phyloP scores from a whole-genome alignment of 2,888 invertebrate species.

The Drosophila kanekoi region DNA sequence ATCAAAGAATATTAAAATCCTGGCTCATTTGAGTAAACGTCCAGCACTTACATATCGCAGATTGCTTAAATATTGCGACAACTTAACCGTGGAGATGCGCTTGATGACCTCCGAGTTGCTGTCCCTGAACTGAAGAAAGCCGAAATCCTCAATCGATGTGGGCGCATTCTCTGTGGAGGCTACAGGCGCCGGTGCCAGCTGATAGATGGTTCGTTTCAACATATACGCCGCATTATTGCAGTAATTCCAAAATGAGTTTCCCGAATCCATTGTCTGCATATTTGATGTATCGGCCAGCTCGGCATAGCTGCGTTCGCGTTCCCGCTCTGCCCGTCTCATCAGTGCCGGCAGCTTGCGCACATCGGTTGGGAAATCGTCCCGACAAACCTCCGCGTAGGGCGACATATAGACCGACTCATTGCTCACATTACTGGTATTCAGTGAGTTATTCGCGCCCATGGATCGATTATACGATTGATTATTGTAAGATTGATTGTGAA shows the following conservation, averaged over 20 bases:
- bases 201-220: constrained; percentile 84
- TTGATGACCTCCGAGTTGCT: constrained; percentile 84
- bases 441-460: constrained; percentile 68
- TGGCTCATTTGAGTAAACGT: too few relatives aligned
- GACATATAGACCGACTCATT: constrained; percentile 80
- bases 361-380: constrained; percentile 86
- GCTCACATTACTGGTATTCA: constrained; percentile 77
- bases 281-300: constrained; percentile 73
- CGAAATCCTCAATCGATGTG: constrained; percentile 81
- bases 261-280: constrained; percentile 65
- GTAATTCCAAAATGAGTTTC: constrained; percentile 85
- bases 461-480: constrained; percentile 72
- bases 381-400: constrained; percentile 79
- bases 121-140: constrained; percentile 78
- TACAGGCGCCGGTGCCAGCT: constrained; percentile 82
- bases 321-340: constrained; percentile 65
- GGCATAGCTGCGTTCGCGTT: constrained; percentile 76
- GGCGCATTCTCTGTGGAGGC: constrained; percentile 81
- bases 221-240: constrained; percentile 84
- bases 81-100: constrained; percentile 86
- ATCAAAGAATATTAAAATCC: not conserved
- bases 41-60: constrained; percentile 88
- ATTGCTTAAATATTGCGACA: constrained; percentile 93
- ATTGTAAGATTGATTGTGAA: constrained; percentile 45
- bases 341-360: constrained; percentile 83